Evolutionary conservation across 2,888 invertebrate species (phyloP), one percentile per base, ranked within the genome.

Genomic region (Cosmia pyralina): DNA sequence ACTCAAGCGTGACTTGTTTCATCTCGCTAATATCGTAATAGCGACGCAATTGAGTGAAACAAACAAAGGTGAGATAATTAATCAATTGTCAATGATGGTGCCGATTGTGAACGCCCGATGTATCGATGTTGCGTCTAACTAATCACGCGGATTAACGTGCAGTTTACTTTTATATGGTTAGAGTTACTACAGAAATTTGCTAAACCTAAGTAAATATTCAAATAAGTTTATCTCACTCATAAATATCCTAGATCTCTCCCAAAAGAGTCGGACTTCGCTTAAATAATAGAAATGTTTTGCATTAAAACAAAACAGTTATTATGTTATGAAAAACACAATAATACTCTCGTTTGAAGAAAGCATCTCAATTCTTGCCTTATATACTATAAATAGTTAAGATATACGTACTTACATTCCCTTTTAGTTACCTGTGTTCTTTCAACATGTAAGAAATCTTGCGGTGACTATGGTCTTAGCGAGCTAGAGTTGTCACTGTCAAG

Each of bases 41-140:
- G 78, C 44, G 46, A 57, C 5, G 62, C 77, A 63, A 82, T 76
- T 50, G 66, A 55, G 48, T 82, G 67, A 72, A 62, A 63, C 53
- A 63, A 50, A 78, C 71, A 71, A 62, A 69, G 65, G 59, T 78
- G 67, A 65, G 57, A 57, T 82, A 82, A 83, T 82, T 78, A 82
- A 80, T 80, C 59, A 79, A 63, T 41, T 82, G 69, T 66, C 79
- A 52, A 63, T 80, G 79, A 80, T 72, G 34, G 62, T 55, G 69
- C 72, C 59, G 69, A 76, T 67, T 76, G 62, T 15, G 62, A 69
- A 58, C 22, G 28, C 68, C 44, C 38, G 11, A 58, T 77, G 67
- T 81, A 69, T 66, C 68, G 64, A 48, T 62, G 41, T 28, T 60
- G 50, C n/a, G 53, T 59, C 22, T 53, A 15, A 44, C 48, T 77